Conservation (phyloP, 2,797 vertebrate genomes). For the Picus viridis region DNA sequence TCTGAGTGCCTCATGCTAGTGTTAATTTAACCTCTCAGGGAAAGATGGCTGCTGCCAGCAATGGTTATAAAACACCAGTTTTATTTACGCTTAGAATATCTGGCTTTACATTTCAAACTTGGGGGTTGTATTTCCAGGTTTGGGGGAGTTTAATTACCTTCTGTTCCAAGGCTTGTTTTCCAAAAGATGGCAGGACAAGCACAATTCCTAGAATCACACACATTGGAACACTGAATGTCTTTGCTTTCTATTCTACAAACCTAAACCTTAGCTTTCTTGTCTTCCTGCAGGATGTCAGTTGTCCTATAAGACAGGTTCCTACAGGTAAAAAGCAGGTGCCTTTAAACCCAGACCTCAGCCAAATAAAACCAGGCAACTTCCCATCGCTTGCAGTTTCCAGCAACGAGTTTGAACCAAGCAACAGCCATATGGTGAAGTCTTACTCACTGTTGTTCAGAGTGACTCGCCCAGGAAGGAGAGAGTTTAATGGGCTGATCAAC, state of each 20-base stretch:
- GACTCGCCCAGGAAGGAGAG: conserved; percentile 90
- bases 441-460: conserved; percentile 98
- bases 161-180: background rate
- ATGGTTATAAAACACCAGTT: conserved; percentile 7
- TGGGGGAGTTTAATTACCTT: background rate
- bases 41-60: conserved; percentile 43
- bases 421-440: conserved; percentile 99
- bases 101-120: background rate
- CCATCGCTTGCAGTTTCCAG: conserved; percentile 96
- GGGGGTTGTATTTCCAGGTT: background rate
- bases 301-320: conserved; percentile 99
- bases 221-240: background rate
- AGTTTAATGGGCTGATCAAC: conserved; percentile 89
- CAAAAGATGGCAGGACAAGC: background rate
- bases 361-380: conserved; percentile 93
- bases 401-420: conserved; percentile 99
- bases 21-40: conserved; percentile 21
- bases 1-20: conserved; percentile 19
- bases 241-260: background rate
- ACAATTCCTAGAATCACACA: background rate
- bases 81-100: background rate
- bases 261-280: conserved; percentile 5
- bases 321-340: conserved; percentile 99
- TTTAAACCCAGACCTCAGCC: conserved; percentile 98
- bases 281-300: conserved; percentile 94